Evolutionary conservation across 2,797 vertebrate genomes (phyloP), one percentile per base, ranked within the genome.

Genomic region (Gallirallus australis): DNA sequence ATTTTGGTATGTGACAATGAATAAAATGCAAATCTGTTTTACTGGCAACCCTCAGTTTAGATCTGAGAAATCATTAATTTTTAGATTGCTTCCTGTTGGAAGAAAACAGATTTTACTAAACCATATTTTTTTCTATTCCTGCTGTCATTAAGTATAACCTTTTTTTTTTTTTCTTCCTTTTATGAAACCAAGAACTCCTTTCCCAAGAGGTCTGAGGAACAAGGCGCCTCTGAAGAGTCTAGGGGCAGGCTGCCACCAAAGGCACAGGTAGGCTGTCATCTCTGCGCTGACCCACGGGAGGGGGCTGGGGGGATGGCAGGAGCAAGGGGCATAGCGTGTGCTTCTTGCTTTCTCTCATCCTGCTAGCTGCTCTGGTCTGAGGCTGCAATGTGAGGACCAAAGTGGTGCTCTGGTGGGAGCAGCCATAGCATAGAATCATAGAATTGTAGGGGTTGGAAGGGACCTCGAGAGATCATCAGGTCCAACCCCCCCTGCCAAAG

Each of bases 1-100:
- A 90, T 65, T 87, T 95, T 95, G 73, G 92, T 92, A 56, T 82
- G 89, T 79, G 84, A 96, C 96, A 96, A 97, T 93, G 71, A 97
- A 90, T 68, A 94, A 94, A 95, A 97, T 78, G 70, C 86, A 94
- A 90, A 90, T 95, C 75, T 90, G 37, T 59, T 84, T 96, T 87
- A 78, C 70, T 79, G 76, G 47, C 64, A 90, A 88, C 65, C 77
- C 56, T 92, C 79, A 80, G 87, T 96, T 97, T 95, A 59, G 65
- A 94, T 89, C 93, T 73, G 78, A 95, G 45, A 71, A 88, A 93
- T 65, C 85, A 89, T 47, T 94, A 87, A 90, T 88, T 90, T 81
- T 89, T 72, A 93, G 60, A 80, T 82, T 70, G 75, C 70, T 88
- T 93, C 52, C 79, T 75, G 76, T 57, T 61, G 60, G 89, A 95